Evolutionary conservation across 2,888 invertebrate genomes (phyloP), one percentile per base, ranked within the genome.

Genomic region (Dicycla oo): DNA sequence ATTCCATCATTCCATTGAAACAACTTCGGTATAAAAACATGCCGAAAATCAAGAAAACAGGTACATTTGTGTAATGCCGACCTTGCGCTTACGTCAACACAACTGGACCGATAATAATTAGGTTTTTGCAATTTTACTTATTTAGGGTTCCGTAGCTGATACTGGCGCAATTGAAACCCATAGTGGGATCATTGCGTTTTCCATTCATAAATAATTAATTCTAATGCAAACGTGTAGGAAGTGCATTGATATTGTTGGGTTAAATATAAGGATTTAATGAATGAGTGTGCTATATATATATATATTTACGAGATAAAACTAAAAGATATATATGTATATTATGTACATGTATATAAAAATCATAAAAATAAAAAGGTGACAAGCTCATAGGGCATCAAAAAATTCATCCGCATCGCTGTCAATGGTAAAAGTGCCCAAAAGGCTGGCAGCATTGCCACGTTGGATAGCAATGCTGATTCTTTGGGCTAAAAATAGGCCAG

Each of bases 41-140:
- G 43, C 63, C 67, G 69, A 66, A 73, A 78, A 73, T 67, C 69
- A 67, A 78, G 72, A 71, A 77, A 70, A 81, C 26, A 38, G 30
- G 61, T 60, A 58, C n/a, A 69, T 53, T 81, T 75, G 70, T 75
- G 81, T 66, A 83, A 86, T 54, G 3, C 7, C 73, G 81, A 75
- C 84, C 84, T 86, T 83, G 81, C 18, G 66, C 38, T 82, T 67
- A 74, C 78, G 72, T 81, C 61, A 69, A 47, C 69, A 72, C 86
- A 75, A 86, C 78, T 85, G 71, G 73, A 85, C 84, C 84, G 84
- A 81, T 56, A 26, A 74, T 75, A 86, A 84, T 81, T 77, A 73
- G 71, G 64, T 71, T 78, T 65, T 75, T 73, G 79, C 74, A 67
- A 78, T 73, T 49, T 67, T 69, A 74, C 45, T 73, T 73, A 65